Evolutionary conservation across 2,113 vertebrate species (phyloP), one percentile per base, ranked within the genome.

Genomic region (Psephotus haematonotus): DNA sequence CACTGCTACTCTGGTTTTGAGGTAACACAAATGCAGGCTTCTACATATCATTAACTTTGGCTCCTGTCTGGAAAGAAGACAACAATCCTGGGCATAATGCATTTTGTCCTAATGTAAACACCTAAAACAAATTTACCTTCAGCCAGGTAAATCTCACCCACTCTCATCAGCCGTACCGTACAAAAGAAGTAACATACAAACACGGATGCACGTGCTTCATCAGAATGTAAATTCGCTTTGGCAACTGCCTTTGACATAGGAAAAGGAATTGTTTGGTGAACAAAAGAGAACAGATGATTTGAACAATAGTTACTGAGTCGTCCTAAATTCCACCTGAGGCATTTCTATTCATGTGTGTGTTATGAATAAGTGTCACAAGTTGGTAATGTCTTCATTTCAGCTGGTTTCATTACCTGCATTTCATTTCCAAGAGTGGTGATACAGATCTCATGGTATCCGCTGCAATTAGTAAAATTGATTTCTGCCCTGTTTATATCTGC

Each of bases 381-480:
- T 82, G n/a, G 27, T 41, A 88, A 95, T 37, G 10, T 89, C 89
- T 95, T 95, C 25, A 78, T 97, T 95, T 82, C 86, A 79, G 11
- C 57, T 79, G 62, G 17, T 82, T 95, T 93, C 62, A 82, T 79
- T 92, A 71, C 72, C 46, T 65, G 41, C 6, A 15, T 86, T 94
- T 86, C 47, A 68, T 76, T 92, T 95, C 57, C 78, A 86, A 68
- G 53, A 74, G 17, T 14, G 16, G 77, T 69, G 81, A 89, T 95
- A 93, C 35, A 95, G 87, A 91, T 92, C 84, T 97, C 76, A 81
- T 18, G 39, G 46, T 64, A 92, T 63, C 39, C 47, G 50, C 44
- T 57, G 74, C 86, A 95, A 84, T 89, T 84, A 93, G 23, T 28
- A 57, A 92, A 93, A 95, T 57, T 92, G 46, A 95, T 95, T 94